A percentile compares a stretch with the other conserved stretches of the same genome.
phyloP scores from a whole-genome alignment of 2,113 vertebrate genomes.

The Sturnus vulgaris region DNA sequence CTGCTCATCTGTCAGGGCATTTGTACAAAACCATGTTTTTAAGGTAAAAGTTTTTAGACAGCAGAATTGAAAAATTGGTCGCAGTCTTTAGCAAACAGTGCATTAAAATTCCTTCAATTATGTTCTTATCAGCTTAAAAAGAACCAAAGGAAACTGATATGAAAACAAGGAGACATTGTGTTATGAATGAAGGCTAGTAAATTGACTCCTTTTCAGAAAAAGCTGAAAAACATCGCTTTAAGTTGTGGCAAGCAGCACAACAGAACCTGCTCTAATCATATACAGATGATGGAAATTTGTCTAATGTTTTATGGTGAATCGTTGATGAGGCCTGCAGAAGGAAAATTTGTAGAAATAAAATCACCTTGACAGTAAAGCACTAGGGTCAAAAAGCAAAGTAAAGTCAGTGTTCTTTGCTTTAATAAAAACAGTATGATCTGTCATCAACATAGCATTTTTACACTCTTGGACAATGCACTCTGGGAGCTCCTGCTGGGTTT shows the following conservation, averaged over 20 bases:
- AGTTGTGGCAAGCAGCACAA: constrained; percentile 66
- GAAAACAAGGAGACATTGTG: constrained; percentile 61
- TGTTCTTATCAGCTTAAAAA: constrained; percentile 51
- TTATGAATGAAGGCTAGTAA: constrained; percentile 57
- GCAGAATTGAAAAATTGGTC: constrained; percentile 8
- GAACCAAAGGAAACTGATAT: constrained; percentile 48
- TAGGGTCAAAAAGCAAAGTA: constrained; percentile 87
- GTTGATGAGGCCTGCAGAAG: constrained; percentile 77
- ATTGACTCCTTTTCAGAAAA: constrained; percentile 69
- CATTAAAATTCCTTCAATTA: constrained; percentile 40
- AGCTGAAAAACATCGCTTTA: constrained; percentile 57
- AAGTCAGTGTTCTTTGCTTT: constrained; percentile 85
- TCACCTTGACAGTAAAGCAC: constrained; percentile 86
- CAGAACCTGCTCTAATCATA: constrained; percentile 79
- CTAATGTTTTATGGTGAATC: constrained; percentile 82
- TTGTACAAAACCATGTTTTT: not conserved
- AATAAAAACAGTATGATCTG: constrained; percentile 94
- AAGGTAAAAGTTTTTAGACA: not conserved
- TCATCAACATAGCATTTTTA: constrained; percentile 82
- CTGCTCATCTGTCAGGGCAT: not conserved
- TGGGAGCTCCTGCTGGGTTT: constrained; percentile 86
- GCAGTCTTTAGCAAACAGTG: constrained; percentile 32
- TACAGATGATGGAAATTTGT: constrained; percentile 88
- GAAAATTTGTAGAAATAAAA: constrained; percentile 94
- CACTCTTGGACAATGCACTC: constrained; percentile 80